These are phyloP conservation scores for Acrocephalus kingi DNA, from an alignment of 2,113 vertebrate species.

Conservation along the genomic window DNA sequence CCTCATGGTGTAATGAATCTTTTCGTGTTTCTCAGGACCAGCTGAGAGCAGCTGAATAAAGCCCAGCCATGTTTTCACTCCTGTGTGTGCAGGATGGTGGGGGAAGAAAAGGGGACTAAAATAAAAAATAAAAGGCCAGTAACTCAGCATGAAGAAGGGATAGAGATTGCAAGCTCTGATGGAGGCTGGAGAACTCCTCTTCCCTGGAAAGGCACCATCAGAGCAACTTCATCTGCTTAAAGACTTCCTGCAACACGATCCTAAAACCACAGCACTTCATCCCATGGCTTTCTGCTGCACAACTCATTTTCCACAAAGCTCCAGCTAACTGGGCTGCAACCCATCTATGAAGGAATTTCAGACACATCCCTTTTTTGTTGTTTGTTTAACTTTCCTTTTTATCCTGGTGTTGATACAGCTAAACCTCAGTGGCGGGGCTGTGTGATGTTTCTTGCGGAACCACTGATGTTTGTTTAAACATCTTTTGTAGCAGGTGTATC, in stretches of 20 bases:
- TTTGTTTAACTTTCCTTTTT: neutral
- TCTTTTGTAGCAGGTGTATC: neutral
- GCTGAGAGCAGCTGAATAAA: neutral
- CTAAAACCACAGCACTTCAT: neutral
- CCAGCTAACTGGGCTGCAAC: neutral
- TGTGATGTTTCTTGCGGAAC: neutral
- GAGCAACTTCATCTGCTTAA: neutral
- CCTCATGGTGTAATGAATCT: neutral
- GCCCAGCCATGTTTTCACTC: neutral
- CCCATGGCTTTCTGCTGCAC: neutral
- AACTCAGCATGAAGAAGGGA: neutral
- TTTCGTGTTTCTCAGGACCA: neutral
- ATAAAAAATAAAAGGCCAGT: neutral
- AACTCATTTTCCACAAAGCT: neutral
- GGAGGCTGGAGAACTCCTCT: neutral
- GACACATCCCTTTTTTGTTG: neutral
- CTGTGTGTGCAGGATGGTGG: too few species aligned
- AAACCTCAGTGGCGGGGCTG: neutral
- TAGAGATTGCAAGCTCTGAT: neutral
- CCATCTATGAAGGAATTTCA: neutral
- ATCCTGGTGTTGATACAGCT: neutral
- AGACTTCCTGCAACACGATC: neutral
- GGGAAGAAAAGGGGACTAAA: neutral
- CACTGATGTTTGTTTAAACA: neutral
- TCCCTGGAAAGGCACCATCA: neutral